A percentile compares a stretch with the other conserved stretches of the same genome.
These are phyloP conservation scores for Podarcis muralis DNA, from an alignment of 2,113 vertebrate genomes.

Conservation along the genomic window DNA sequence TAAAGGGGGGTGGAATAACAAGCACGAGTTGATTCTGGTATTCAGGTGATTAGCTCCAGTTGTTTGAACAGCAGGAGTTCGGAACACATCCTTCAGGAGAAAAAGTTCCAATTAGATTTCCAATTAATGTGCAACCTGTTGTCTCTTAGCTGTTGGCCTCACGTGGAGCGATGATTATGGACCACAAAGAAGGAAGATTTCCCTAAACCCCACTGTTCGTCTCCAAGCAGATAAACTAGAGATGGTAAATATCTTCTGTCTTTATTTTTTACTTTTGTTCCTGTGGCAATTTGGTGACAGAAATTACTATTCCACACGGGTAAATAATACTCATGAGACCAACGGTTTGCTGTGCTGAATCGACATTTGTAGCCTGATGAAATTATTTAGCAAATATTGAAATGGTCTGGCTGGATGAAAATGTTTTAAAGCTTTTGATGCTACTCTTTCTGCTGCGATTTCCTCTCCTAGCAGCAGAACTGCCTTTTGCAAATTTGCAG, in stretches of 20 bases:
- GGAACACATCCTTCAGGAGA: constrained; percentile 59
- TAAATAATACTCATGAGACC: background rate
- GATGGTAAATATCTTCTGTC: constrained; percentile 78
- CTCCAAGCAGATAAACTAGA: constrained; percentile 84
- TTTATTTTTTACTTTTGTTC: constrained; percentile 38
- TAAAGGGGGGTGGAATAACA: background rate
- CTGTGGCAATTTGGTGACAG: background rate
- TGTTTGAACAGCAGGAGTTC: constrained; percentile 55
- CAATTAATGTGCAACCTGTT: constrained; percentile 55
- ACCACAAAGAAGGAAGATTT: constrained; percentile 69
- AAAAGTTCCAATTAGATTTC: constrained; percentile 52
- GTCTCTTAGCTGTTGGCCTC: constrained; percentile 63
- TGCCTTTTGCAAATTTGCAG: background rate
- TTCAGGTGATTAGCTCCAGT: constrained; percentile 59
- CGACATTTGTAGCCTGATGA: constrained; percentile 10
- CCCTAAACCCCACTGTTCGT: constrained; percentile 68
- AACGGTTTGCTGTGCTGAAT: background rate
- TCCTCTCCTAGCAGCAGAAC: constrained; percentile 58
- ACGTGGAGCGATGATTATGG: constrained; percentile 60
- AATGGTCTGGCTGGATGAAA: constrained; percentile 49
- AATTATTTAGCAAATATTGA: constrained; percentile 27
- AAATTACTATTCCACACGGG: background rate
- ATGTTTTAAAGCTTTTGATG: constrained; percentile 40
- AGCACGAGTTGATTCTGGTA: constrained; percentile 52
- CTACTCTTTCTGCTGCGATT: constrained; percentile 48